These are phyloP conservation scores for Exocentrus adspersus DNA, from an alignment of 2,888 invertebrate genomes.

Conservation along the genomic window DNA sequence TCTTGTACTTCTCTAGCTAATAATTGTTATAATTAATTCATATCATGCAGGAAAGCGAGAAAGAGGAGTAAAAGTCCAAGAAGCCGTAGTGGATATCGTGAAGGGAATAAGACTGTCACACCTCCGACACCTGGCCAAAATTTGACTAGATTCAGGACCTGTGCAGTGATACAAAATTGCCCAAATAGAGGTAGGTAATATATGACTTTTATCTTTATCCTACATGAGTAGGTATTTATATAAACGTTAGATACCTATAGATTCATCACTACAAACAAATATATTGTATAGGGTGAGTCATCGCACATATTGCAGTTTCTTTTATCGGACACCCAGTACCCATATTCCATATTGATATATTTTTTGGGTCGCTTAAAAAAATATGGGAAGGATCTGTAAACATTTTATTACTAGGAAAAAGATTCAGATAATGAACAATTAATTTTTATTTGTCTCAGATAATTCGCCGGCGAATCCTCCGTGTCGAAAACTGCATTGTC, in stretches of 20 bases:
- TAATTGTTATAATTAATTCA: neutral
- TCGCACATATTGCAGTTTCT: too few relatives aligned
- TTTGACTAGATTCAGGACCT: neutral
- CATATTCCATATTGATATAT: too few relatives aligned
- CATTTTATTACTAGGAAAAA: too few relatives aligned
- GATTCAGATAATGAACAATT: too few relatives aligned
- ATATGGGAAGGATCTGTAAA: too few relatives aligned
- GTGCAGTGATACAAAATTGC: neutral
- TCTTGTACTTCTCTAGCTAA: neutral
- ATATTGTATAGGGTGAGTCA: too few relatives aligned
- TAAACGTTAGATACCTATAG: too few relatives aligned
- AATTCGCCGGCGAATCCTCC: neutral
- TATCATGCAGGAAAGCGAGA: neutral
- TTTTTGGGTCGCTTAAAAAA: too few relatives aligned
- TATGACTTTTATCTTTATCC: too few relatives aligned
- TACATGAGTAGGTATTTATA: too few relatives aligned
- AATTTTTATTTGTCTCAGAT: neutral
- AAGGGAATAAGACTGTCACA: neutral
- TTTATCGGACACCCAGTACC: too few relatives aligned
- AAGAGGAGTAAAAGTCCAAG: slow-evolving; percentile 11
- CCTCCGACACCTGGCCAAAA: neutral
- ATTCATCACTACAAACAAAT: too few relatives aligned
- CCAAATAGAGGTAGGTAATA: slow-evolving; percentile 1
- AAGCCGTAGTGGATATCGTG: neutral
- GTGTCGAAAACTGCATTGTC: neutral